Evolutionary conservation across 2,888 invertebrate species (phyloP), one percentile per base, ranked within the genome.

Genomic region (Geophilus truncorum): DNA sequence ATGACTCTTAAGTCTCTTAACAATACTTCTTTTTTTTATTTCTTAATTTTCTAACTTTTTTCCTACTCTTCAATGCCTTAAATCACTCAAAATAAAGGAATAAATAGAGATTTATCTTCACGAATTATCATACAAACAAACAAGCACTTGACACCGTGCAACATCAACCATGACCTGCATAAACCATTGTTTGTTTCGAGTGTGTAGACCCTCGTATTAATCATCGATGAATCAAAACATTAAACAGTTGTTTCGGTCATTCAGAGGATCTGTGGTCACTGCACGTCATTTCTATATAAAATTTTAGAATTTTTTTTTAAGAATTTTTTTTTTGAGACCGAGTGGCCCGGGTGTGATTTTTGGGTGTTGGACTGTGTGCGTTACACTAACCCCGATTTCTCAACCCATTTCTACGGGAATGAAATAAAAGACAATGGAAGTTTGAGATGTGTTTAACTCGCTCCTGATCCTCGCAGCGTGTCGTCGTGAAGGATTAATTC

Each of bases 331-430:
- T 45, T 45, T 12, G 5, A 32, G 9, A 32, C 9, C 32, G 5
- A 9, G 32, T 6, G 2, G 18, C 25, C 25, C 62, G 28, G 12
- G 70, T 70, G 70, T 25, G 25, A 70, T 7, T 9, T 70, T 70
- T 1, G 28, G n/a, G n/a, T n/a, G n/a, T n/a, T n/a, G n/a, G n/a
- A n/a, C n/a, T n/a, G n/a, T n/a, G 9, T 70, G 70, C 28, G 70
- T 70, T 70, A 70, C 70, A 70, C 70, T 70, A 70, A 70, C 70
- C 70, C 70, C 9, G 28, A 28, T 70, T 23, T 70, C 70, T 62
- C 70, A 70, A 70, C 70, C 70, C 70, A 70, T 70, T 70, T 70
- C 28, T 23, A 1, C 9, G 70, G 70, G 25, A 70, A 28, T 1
- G 3, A 45, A 32, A 62, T 25, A 70, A 25, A 70, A 28, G 4